A percentile compares a stretch with the other conserved stretches of the same genome.
These are phyloP conservation scores for Myathropa florea DNA, from an alignment of 2,888 invertebrate genomes.

Conservation along the genomic window DNA sequence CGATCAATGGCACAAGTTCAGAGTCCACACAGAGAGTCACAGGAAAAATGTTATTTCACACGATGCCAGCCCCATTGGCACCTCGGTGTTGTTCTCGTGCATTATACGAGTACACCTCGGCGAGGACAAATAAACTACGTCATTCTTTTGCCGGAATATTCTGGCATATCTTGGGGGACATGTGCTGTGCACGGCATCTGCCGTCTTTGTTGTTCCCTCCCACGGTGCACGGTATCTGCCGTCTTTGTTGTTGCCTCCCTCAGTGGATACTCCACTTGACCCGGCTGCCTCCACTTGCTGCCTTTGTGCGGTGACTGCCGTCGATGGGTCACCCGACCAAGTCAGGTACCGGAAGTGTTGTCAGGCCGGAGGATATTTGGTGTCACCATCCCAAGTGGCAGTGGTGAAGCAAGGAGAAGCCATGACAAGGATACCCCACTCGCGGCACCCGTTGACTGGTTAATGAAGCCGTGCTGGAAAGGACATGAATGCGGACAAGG, in stretches of 20 bases:
- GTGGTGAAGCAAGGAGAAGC: not conserved
- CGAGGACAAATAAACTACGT: slow-evolving; percentile 19
- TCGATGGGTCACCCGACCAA: not conserved
- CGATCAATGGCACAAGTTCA: slow-evolving; percentile 50
- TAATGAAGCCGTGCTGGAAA: not conserved
- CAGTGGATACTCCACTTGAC: not conserved
- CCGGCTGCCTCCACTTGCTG: not conserved
- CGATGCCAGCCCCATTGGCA: slow-evolving; percentile 21
- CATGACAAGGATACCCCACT: not conserved
- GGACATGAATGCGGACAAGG: too few species aligned
- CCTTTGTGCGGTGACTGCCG: not conserved
- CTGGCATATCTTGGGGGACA: slow-evolving; percentile 15
- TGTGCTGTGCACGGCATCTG: not conserved
- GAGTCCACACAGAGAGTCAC: not conserved
- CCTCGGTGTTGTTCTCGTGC: slow-evolving; percentile 43
- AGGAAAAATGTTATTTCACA: slow-evolving; percentile 54
- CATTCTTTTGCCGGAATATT: slow-evolving; percentile 25
- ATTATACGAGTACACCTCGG: slow-evolving; percentile 28
- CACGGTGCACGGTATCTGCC: not conserved
- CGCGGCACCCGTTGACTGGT: not conserved
- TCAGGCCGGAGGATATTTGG: slow-evolving; percentile 29
- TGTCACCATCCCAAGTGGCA: slow-evolving; percentile 5
- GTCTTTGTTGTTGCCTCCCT: not conserved
- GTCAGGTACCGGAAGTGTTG: slow-evolving; percentile 29
- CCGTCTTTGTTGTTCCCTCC: not conserved